phyloP scores from a whole-genome alignment of 2,888 invertebrate species.

The Cataglyphis albicans region DNA sequence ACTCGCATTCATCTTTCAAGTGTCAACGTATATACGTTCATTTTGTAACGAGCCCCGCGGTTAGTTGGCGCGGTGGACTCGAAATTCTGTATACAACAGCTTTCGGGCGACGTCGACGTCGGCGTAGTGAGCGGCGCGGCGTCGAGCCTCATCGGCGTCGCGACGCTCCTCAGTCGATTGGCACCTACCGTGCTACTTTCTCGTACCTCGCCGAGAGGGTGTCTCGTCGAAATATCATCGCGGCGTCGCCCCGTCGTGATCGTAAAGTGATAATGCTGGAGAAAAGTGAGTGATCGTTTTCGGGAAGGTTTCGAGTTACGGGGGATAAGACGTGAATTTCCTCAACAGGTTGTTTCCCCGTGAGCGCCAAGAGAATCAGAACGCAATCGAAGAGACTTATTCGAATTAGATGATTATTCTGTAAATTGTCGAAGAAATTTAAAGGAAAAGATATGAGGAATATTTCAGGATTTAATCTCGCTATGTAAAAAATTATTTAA shows the following conservation, averaged over 20 bases:
- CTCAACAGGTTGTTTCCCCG: conserved; percentile 70
- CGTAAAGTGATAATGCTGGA: conserved; percentile 78
- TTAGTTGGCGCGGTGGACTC: conserved; percentile 33
- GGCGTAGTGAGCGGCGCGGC: conserved; percentile 54
- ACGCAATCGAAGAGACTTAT: not conserved
- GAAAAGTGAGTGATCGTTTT: conserved; percentile 82
- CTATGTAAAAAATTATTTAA: not conserved
- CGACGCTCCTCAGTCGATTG: conserved; percentile 83
- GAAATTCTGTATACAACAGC: conserved; percentile 19
- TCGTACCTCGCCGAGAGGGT: conserved; percentile 39
- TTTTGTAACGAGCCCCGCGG: not conserved
- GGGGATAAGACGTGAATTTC: conserved; percentile 45
- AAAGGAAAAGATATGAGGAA: not conserved
- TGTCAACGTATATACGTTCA: not conserved
- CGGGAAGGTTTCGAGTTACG: conserved; percentile 10
- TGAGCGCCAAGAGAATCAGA: conserved; percentile 15
- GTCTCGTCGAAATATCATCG: conserved; percentile 26
- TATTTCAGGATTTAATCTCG: no score
- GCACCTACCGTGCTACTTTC: conserved; percentile 72
- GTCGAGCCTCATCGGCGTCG: conserved; percentile 77
- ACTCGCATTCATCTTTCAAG: not conserved
- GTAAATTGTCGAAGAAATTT: not conserved
- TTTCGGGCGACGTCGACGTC: conserved; percentile 30
- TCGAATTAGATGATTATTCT: not conserved
- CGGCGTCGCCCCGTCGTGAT: conserved; percentile 9